Base-by-base conservation (phyloP, 2,888 invertebrate species). In the Ennomos quercinarius region DNA sequence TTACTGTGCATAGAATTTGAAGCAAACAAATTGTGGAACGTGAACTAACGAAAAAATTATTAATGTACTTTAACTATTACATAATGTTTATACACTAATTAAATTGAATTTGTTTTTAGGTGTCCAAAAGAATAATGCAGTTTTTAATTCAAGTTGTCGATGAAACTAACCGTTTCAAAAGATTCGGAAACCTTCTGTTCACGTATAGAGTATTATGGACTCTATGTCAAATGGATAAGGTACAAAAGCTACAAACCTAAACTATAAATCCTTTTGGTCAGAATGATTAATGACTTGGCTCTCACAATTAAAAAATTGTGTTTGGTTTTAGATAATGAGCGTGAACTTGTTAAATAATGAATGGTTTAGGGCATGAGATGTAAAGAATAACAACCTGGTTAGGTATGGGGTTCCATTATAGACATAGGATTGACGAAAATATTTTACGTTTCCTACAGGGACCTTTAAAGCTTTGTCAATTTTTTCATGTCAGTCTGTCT, bases 241-340 rank as follows among this genome's bases (percentile, higher is more conserved):
- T 58, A 59, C 11, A 57, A 52, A 54, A 51, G 51, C 27, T 6
- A 6, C 27, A 6, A 27, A 27, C 27, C 27, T 27, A 43, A 10
- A 13, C 13, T 12, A 37, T 34, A 49, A 50, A 53, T 54, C 46
- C 69, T 67, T 68, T 70, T 67, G 67, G 68, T 75, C 71, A 70
- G 68, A 70, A 73, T 87, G 86, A 87, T 88, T 86, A 86, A 86
- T 88, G 84, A 81, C 68, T 66, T 76, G 67, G 70, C 77, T 80
- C 70, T 73, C 76, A 82, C 78, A 80, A 78, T 75, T 73, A 81
- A 81, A 82, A 51, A 39, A 82, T 79, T 76, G 77, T 80, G 81
- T 85, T 85, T 86, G 86, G 83, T 85, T 83, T 76, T 69, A 77
- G 82, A 83, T 87, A 87, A 86, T 83, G 83, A 86, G 83, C 84